Percentiles rank a stretch among this genome's conserved stretches.
phyloP scores from a whole-genome alignment of 2,113 vertebrate genomes.

The Eonycteris spelaea region DNA sequence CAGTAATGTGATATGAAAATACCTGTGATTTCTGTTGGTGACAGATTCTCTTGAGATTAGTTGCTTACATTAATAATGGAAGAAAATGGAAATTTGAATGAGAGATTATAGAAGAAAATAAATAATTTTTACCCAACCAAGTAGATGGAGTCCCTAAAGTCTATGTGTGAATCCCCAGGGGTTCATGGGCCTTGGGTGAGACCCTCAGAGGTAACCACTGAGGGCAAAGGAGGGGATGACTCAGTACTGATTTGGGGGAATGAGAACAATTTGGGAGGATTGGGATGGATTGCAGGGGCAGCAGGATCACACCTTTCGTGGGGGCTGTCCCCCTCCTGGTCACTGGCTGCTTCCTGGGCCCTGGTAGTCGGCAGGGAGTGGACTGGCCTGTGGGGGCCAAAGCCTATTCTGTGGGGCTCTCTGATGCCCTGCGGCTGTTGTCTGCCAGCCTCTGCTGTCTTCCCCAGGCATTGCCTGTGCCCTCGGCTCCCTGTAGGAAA shows the following conservation, averaged over 20 bases:
- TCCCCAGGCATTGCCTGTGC: background rate
- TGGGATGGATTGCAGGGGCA: background rate
- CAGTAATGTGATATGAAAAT: background rate
- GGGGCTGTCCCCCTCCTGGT: background rate
- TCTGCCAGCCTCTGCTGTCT: background rate
- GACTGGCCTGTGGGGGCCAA: background rate
- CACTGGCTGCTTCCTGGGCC: background rate
- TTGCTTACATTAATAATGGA: background rate
- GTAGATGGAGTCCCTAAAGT: background rate
- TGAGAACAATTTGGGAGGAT: background rate
- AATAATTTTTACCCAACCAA: background rate
- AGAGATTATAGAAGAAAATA: background rate
- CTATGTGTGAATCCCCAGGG: accelerated
- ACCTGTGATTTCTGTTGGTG: background rate
- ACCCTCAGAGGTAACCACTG: background rate
- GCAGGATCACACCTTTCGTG: background rate
- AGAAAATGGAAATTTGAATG: background rate
- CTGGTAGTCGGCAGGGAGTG: background rate
- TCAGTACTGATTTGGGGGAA: background rate
- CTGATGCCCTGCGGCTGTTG: background rate
- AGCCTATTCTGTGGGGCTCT: background rate
- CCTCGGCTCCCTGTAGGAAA: conserved; percentile 5
- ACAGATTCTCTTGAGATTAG: background rate
- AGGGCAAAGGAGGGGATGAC: background rate
- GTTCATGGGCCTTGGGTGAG: background rate